Evolutionary conservation across 2,888 invertebrate genomes (phyloP).

Genomic region (Brenthis hecate): DNA sequence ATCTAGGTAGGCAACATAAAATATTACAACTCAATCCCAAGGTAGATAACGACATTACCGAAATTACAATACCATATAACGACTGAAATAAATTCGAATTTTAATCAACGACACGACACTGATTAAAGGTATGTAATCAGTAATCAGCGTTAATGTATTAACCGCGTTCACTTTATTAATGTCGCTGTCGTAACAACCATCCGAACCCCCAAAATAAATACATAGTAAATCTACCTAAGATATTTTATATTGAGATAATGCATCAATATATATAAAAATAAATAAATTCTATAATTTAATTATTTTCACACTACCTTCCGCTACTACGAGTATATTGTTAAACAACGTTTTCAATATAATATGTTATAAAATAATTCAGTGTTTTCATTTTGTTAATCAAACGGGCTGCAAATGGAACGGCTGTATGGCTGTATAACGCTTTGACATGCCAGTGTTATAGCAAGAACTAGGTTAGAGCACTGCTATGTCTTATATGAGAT

Average conservation of each 20-base stretch:
- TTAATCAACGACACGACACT: constrained; percentile 31
- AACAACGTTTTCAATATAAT: not conserved
- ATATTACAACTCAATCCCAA: constrained; percentile 9
- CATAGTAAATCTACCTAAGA: not conserved
- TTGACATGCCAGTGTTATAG: constrained; percentile 26
- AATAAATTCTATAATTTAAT: too few species aligned
- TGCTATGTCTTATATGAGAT: constrained; percentile 28
- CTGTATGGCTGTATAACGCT: constrained; percentile 25
- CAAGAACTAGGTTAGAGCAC: constrained; percentile 31
- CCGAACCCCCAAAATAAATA: constrained; percentile 5
- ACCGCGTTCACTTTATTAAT: constrained; percentile 31
- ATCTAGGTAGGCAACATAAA: not conserved
- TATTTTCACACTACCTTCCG: too few species aligned
- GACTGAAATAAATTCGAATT: constrained; percentile 25
- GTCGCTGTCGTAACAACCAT: constrained; percentile 4
- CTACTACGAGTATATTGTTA: not conserved
- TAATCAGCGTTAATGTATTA: constrained; percentile 33
- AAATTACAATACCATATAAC: constrained; percentile 24
- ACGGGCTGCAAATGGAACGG: constrained; percentile 27
- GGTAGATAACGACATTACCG: constrained; percentile 10
- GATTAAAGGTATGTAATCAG: constrained; percentile 33
- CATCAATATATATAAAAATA: too few species aligned
- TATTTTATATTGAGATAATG: too few species aligned
- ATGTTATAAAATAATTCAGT: constrained; percentile 13
- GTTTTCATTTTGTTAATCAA: constrained; percentile 28